These are phyloP conservation scores for Scolanthus callimorphus DNA, from an alignment of 92 coral and sea anemone species.

Conservation along the genomic window DNA sequence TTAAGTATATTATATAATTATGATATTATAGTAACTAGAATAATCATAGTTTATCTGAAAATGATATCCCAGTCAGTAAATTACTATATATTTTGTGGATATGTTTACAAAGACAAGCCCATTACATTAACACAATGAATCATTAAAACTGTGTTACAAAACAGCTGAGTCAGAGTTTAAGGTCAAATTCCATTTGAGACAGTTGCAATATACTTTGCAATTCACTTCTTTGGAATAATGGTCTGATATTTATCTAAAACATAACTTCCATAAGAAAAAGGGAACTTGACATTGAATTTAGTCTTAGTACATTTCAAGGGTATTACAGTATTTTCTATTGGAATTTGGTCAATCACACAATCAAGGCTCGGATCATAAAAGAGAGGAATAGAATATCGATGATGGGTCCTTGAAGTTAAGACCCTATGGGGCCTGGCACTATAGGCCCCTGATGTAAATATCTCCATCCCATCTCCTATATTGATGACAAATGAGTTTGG, in stretches of 20 bases:
- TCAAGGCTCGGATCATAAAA: conserved; percentile 75
- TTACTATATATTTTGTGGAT: too few relatives aligned
- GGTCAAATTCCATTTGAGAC: too few relatives aligned
- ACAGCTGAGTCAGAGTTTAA: too few relatives aligned
- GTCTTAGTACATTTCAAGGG: conserved; percentile 16
- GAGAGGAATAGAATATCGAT: conserved; percentile 68
- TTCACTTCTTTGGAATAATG: conserved; percentile 5
- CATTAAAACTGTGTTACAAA: too few relatives aligned
- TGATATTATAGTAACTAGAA: too few relatives aligned
- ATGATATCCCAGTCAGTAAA: too few relatives aligned
- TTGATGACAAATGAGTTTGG: conserved; percentile 67
- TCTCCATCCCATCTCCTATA: conserved; percentile 76
- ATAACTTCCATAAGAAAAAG: conserved; percentile 63
- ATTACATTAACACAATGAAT: too few relatives aligned
- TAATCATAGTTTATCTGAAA: too few relatives aligned
- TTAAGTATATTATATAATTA: too few relatives aligned
- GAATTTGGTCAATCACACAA: conserved; percentile 45
- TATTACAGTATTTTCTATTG: conserved; percentile 52
- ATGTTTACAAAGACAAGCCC: too few relatives aligned
- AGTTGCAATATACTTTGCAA: neutral
- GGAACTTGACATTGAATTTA: conserved; percentile 32
- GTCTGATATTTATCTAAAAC: conserved; percentile 44
- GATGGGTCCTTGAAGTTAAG: conserved; percentile 29
- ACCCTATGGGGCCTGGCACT: conserved; percentile 62
- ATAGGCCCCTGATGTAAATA: conserved; percentile 75